Evolutionary conservation across 2,113 vertebrate genomes (phyloP), one percentile per base, ranked within the genome.

Genomic region (Atherinomorus stipes): DNA sequence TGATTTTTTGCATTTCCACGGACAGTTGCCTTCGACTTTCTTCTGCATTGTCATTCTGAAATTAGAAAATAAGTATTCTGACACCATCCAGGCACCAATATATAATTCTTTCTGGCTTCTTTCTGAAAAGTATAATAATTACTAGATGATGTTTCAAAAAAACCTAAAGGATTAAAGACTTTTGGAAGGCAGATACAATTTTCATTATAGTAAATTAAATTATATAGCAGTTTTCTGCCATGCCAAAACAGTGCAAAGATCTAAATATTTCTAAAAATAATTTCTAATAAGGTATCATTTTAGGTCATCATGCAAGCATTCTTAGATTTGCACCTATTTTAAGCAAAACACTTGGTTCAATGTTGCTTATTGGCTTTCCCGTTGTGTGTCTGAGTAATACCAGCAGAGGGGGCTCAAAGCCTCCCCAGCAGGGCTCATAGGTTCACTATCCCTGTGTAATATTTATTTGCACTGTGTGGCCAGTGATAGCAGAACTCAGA

Each of bases 1-100:
- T 95, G 92, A 97, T 95, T 85, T 90, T 94, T 74, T 94, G 91
- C 75, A 98, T 95, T 84, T 98, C 95, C 54, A 90, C 16, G 23
- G 85, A 93, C 86, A 99, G 87, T 63, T 95, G 93, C 79, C 91
- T 94, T 87, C 96, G 93, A 91, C 95, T 96, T 88, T 94, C 94
- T 82, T 96, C 92, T 76, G 94, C 78, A 62, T 90, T 93, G 94
- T 96, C 94, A 86, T 86, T 97, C 98, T 99, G 95, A 88, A 92
- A 91, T 76, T 50, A 0, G 7, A 4, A 74, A 51, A 56, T 11
- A 26, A n/a, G 64, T 4, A 37, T 38, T 50, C 52, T 90, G 83
- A 78, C 31, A 50, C 4, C 3, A 19, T 60, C 4, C 23, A 54
- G 45, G 28, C 21, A 31, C 12, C 31, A 44, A 19, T 45, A 31